These are phyloP conservation scores for Pithys albifrons DNA, from an alignment of 2,113 vertebrate species.

Conservation along the genomic window DNA sequence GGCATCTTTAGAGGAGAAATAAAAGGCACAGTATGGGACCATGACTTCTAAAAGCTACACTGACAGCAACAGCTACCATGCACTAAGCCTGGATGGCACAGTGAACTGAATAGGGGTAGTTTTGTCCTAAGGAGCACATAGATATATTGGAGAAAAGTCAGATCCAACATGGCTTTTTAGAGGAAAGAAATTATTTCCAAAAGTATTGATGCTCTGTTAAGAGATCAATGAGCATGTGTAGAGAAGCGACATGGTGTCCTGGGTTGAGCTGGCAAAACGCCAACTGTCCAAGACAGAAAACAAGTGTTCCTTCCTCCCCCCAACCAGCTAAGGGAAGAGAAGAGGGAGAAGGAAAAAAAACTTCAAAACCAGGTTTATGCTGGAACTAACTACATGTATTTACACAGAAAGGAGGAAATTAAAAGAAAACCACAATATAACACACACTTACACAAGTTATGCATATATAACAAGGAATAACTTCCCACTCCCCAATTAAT, in stretches of 20 bases:
- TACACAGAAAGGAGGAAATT: too few relatives aligned
- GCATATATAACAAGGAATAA: too few relatives aligned
- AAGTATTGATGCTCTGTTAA: neutral
- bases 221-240: neutral
- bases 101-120: neutral
- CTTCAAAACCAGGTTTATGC: too few relatives aligned
- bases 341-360: too few relatives aligned
- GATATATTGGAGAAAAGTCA: neutral
- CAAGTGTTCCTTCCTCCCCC: too few relatives aligned
- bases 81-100: neutral
- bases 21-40: neutral
- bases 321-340: too few relatives aligned
- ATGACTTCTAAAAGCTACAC: neutral
- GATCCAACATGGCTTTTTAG: neutral
- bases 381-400: too few relatives aligned
- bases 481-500: too few relatives aligned
- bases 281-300: too few relatives aligned
- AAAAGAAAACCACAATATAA: too few relatives aligned
- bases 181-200: neutral
- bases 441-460: too few relatives aligned
- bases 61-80: neutral
- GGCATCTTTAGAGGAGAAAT: neutral
- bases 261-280: too few relatives aligned
- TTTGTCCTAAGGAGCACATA: neutral
- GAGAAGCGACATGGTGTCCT: neutral